Evolutionary conservation across 1,140 invertebrate species (phyloP).

Genomic region (Drosophila pruinosa): DNA sequence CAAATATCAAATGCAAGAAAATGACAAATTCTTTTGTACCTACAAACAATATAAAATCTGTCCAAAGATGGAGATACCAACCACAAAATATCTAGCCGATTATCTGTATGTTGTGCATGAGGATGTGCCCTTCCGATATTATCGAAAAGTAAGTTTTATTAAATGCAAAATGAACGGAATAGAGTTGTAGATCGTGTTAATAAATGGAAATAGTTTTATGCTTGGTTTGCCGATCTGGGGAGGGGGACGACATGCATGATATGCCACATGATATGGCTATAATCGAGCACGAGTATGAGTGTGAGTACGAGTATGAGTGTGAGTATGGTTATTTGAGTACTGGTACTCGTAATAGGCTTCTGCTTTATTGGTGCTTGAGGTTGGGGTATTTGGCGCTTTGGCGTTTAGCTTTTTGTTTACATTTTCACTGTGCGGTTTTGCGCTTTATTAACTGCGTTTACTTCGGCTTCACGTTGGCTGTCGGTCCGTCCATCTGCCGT

Average conservation of each 20-base stretch:
- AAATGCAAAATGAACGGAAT: background rate
- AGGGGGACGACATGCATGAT: constrained; percentile 30
- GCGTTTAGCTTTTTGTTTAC: constrained; percentile 62
- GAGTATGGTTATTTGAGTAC: no score
- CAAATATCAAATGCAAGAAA: constrained; percentile 79
- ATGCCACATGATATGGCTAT: constrained; percentile 36
- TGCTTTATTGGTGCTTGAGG: constrained; percentile 8
- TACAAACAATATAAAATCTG: constrained; percentile 80
- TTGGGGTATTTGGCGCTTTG: constrained; percentile 35
- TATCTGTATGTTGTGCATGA: constrained; percentile 82
- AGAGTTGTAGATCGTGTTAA: background rate
- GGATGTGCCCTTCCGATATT: constrained; percentile 82
- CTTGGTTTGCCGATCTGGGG: background rate
- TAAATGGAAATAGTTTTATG: background rate
- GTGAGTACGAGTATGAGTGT: background rate
- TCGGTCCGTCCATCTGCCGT: constrained; percentile 23
- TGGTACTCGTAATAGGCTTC: background rate
- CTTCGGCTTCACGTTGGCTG: constrained; percentile 52
- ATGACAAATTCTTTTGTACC: constrained; percentile 78
- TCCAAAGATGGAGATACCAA: constrained; percentile 82
- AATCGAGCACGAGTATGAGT: background rate
- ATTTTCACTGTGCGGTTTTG: constrained; percentile 77
- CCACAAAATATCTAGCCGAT: constrained; percentile 82
- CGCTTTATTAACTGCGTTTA: constrained; percentile 74
- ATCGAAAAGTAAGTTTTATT: constrained; percentile 81